Base-by-base conservation (phyloP, 2,888 invertebrate species). In the Eurois occulta region DNA sequence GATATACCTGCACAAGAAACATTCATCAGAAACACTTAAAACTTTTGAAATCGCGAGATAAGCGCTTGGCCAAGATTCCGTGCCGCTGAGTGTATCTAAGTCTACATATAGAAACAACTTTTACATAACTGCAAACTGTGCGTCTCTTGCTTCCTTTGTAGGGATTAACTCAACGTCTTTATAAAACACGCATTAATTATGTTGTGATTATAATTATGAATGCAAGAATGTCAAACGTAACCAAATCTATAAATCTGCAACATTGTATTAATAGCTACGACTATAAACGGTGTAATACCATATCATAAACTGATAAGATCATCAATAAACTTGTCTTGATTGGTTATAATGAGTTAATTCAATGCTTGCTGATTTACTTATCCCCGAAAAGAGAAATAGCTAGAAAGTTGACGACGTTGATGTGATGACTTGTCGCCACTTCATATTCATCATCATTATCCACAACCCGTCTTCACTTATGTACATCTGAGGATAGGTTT, bases 191-290 rank as follows among this genome's bases (percentile, higher is more conserved):
- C 6, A 32, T 18, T 32, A 18, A 58, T 18, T n/a, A 28, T 28
- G 60, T 60, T 71, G 46, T 35, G 10, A 28, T 69, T 48, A 38
- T 35, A 6, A 28, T 69, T 48, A 38, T 18, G 28, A n/a, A 48
- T 10, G 6, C 28, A 38, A 48, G 21, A 38, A 48, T 69, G 46
- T 67, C 43, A 46, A 68, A 46, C 28, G 43, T 24, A 46, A 72
- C 8, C n/a, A 43, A n/a, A 68, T 73, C 48, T 38, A 46, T 21
- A 7, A 72, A 21, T 46, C 16, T 69, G 69, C n/a, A 35, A 68
- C 70, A 62, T 43, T 62, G 32, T 24, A n/a, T 24, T 2, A 32
- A 32, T 24, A 35, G 68, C 10, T 48, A 35, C 3, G 28, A 21
- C 18, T 62, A 18, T 35, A n/a, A n/a, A 28, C 1, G 38, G 38